Percentiles rank a stretch among this genome's conserved stretches.
phyloP scores from a whole-genome alignment of 2,797 vertebrate genomes.

The Steatocranus sp. region DNA sequence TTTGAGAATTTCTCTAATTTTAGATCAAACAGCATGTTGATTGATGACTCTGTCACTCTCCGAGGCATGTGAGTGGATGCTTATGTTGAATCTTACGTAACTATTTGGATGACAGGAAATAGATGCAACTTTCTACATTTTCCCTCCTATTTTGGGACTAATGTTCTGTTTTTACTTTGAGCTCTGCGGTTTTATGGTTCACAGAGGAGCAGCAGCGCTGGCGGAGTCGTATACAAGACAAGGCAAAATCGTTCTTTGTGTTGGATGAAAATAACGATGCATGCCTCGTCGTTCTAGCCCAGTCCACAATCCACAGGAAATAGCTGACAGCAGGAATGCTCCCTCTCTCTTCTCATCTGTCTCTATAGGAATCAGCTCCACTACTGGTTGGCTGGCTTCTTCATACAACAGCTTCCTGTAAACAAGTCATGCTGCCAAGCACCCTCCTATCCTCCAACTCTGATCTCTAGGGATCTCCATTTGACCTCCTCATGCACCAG shows the following conservation, averaged over 20 bases:
- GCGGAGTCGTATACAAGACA: neutral
- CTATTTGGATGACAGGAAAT: neutral
- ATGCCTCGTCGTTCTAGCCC: conserved; percentile 28
- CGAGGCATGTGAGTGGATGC: neutral
- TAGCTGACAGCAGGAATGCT: conserved; percentile 80
- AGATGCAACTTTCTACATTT: neutral
- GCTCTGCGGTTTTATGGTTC: neutral
- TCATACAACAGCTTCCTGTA: conserved; percentile 80
- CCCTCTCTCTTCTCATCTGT: conserved; percentile 69
- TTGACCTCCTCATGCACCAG: conserved; percentile 62
- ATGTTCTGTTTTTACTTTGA: neutral
- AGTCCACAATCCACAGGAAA: conserved; percentile 74
- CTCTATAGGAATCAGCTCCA: conserved; percentile 62
- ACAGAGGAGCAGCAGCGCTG: neutral
- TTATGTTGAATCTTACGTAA: neutral
- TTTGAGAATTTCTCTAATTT: neutral
- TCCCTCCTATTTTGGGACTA: neutral
- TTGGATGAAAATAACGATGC: conserved; percentile 59
- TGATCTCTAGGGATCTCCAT: conserved; percentile 58
- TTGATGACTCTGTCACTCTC: neutral
- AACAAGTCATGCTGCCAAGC: conserved; percentile 69
- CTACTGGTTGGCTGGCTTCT: conserved; percentile 64
- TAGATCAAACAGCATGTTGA: neutral
- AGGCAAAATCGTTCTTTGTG: conserved; percentile 23
- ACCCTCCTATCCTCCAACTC: conserved; percentile 67